Conservation (phyloP, 2,113 vertebrate genomes). For the Prietella phreatophila region DNA sequence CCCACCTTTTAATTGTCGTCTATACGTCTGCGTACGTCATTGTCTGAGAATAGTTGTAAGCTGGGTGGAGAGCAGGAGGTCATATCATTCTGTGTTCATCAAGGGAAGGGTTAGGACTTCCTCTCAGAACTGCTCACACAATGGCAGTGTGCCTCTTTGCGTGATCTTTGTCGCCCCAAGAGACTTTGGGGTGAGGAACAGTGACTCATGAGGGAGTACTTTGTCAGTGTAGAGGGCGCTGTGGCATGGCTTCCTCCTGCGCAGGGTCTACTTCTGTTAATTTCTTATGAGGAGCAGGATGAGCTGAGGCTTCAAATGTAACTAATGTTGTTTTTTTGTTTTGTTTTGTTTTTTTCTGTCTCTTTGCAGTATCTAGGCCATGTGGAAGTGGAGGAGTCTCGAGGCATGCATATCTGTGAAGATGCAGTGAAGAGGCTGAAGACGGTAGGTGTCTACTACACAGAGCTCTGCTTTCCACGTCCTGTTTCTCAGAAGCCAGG, state of each 20-base stretch:
- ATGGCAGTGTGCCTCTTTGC: slow-evolving; percentile 55
- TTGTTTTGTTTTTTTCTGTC: slow-evolving; percentile 5
- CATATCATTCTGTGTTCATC: slow-evolving; percentile 49
- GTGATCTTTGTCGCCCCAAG: slow-evolving; percentile 28
- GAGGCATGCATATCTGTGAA: slow-evolving; percentile 99
- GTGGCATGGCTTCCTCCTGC: not conserved
- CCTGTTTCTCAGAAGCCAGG: not conserved
- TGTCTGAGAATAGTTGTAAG: slow-evolving; percentile 9
- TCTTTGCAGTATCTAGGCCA: slow-evolving; percentile 89
- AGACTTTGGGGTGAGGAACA: slow-evolving; percentile 27
- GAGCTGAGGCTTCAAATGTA: slow-evolving; percentile 8
- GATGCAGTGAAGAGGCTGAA: slow-evolving; percentile 97
- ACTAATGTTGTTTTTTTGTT: slow-evolving; percentile 7
- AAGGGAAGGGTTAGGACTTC: slow-evolving; percentile 76
- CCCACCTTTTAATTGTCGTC: not conserved
- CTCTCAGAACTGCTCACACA: slow-evolving; percentile 61
- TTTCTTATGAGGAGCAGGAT: not conserved
- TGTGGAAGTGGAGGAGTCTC: slow-evolving; percentile 97
- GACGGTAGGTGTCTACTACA: slow-evolving; percentile 82
- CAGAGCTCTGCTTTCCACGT: not conserved
- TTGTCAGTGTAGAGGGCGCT: not conserved
- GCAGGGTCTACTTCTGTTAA: not conserved
- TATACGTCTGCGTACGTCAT: slow-evolving; percentile 24
- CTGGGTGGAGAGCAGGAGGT: slow-evolving; percentile 37
- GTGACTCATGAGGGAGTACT: slow-evolving; percentile 38